Evolutionary conservation across 1,140 invertebrate species (phyloP).

Genomic region (Uloborus diversus): DNA sequence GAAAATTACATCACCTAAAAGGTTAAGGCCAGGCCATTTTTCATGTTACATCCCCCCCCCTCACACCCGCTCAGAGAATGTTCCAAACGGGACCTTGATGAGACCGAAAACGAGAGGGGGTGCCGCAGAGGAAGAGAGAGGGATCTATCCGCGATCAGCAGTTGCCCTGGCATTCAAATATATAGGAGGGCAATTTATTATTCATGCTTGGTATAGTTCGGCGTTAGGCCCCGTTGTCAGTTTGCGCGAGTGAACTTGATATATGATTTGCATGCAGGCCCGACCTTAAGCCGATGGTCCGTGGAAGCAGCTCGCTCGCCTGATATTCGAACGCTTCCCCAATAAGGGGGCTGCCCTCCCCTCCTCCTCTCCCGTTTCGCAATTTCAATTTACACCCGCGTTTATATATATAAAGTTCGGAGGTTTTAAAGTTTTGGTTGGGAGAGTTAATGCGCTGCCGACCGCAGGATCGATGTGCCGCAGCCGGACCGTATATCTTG

Average conservation of each 20-base stretch:
- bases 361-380: not conserved
- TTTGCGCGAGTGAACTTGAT: constrained; percentile 14
- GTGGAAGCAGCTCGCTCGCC: not conserved
- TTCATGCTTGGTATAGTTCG: constrained; percentile 31
- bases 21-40: constrained; percentile 25
- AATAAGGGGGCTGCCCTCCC: not conserved
- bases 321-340: not conserved
- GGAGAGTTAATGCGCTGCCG: not conserved
- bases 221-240: constrained; percentile 30
- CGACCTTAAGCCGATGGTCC: constrained; percentile 36
- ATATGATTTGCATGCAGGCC: constrained; percentile 43
- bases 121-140: not conserved
- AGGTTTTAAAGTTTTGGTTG: not conserved
- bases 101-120: not conserved
- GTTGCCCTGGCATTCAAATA: constrained; percentile 40
- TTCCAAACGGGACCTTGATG: not conserved
- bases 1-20: constrained; percentile 45
- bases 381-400: constrained; percentile 2
- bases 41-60: constrained; percentile 7
- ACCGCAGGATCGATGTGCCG: not conserved
- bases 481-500: not conserved
- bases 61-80: not conserved
- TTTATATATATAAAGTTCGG: not conserved
- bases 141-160: not conserved
- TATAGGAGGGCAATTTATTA: constrained; percentile 45